Evolutionary conservation across 35 echinoderm and acorn worm species (phyloP).

Genomic region (Diadema setosum): DNA sequence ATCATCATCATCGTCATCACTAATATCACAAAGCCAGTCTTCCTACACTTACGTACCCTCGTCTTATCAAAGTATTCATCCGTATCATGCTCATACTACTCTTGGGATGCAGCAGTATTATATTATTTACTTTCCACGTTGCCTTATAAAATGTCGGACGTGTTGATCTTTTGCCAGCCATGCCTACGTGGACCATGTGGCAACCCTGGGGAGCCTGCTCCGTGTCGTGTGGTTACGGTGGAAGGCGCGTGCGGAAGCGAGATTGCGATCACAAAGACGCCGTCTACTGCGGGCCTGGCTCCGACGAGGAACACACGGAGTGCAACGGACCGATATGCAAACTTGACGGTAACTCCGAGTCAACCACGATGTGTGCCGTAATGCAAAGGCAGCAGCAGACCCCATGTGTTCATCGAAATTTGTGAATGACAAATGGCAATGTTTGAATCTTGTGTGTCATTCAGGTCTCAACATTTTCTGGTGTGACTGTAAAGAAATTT

Average conservation of each 20-base stretch:
- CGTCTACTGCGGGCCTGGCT: conserved; percentile 20
- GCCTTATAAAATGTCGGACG: too few relatives aligned
- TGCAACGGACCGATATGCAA: conserved; percentile 13
- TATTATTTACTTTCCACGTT: too few relatives aligned
- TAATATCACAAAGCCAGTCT: neutral
- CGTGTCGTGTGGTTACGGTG: conserved; percentile 2
- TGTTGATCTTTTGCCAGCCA: neutral
- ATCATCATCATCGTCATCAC: neutral
- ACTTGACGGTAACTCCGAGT: neutral
- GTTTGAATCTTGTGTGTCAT: too few relatives aligned
- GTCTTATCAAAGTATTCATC: too few relatives aligned
- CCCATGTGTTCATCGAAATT: too few relatives aligned
- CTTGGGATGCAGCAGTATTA: too few relatives aligned
- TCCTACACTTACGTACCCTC: neutral
- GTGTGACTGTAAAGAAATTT: too few relatives aligned
- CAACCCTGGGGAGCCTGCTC: conserved; percentile 5
- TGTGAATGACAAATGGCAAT: too few relatives aligned
- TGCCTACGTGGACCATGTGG: conserved; percentile 43
- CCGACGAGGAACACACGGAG: neutral
- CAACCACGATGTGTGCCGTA: neutral
- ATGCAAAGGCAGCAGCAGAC: neutral
- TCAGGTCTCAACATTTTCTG: too few relatives aligned
- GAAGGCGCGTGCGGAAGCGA: neutral
- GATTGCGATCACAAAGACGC: conserved; percentile 17
- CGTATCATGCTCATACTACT: too few relatives aligned